Base-by-base conservation (phyloP, 1,140 invertebrate species). In the Achatina immaculata region DNA sequence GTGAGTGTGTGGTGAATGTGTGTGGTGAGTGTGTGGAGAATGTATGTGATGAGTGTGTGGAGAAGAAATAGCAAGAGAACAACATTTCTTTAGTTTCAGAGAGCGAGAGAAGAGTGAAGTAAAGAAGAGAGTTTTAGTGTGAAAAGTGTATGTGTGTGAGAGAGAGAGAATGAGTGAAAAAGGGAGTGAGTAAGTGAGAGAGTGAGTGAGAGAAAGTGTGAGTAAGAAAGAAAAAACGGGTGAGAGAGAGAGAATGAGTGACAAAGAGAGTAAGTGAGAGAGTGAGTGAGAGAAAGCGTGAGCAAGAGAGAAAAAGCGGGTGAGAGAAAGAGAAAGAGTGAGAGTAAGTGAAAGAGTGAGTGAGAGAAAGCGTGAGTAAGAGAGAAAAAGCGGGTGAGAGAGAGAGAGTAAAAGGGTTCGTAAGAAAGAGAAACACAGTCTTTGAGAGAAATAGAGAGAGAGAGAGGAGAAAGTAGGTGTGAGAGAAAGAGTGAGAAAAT, bases 311-410 rank as follows among this genome's bases (percentile, higher is more conserved):
- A 76, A 48, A 38, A 42, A 38, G 74, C 51, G 48, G 68, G 62
- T 48, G 77, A 78, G 77, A 78, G 77, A 78, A 36, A 78, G 36
- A 66, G 58, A 78, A 36, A 78, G 62, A 78, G 58, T 36, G 51
- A 58, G 19, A 66, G 62, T 3, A 45, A 68, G 62, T 42, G 55
- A 78, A 28, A 78, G 21, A 42, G 62, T 68, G 38, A 78, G 77
- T 68, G 38, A 73, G 71, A 73, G 71, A 73, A 34, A 73, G 71
- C 11, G 71, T 36, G 38, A 73, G 71, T 36, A 38, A 73, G 21
- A 73, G 48, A 7, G n/a, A 7, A 31, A 36, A 55, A 62, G 74
- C 31, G 74, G 34, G 48, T 14, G 51, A 58, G 0, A 58, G 74
- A n/a, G 4, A 19, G 36, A 58, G 14, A n/a, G 74, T 14, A 9